Evolutionary conservation across 2,888 invertebrate species (phyloP), one percentile per base, ranked within the genome.

Genomic region (Pyrrhia umbra): DNA sequence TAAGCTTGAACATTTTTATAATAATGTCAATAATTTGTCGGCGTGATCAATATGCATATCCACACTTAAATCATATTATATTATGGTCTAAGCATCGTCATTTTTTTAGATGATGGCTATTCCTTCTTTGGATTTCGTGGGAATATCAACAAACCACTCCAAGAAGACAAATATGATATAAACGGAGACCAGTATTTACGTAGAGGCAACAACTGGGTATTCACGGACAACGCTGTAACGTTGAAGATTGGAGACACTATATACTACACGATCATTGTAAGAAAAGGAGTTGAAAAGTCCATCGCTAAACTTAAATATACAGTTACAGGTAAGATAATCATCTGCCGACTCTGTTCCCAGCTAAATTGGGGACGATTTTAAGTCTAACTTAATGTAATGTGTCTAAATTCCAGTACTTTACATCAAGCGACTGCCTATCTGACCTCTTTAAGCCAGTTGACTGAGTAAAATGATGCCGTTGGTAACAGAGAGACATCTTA

Each of bases 241-340:
- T 85, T 97, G 15, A 96, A 96, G 75, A 77, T 91, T 0, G 97
- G 97, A 0, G 97, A 97, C 82, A 95, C 92, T 4, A 86, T 97
- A 39, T 96, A 97, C 85, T 97, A 96, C 85, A 97, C 97, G 97
- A 95, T 97, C 0, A 97, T 96, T 82, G 96, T 97, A n/a, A 34
- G n/a, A 5, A 0, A 85, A 97, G 21, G 97, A 97, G 0, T 97
- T 97, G 82, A 96, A 75, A 95, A 96, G 64, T 18, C 18, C 10
- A 2, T 42, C 95, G 96, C 82, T 95, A 96, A 50, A 18, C 34
- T 62, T 6, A 90, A 91, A 56, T 95, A 95, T 90, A 92, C 88
- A 5, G 96, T 96, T 1, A 89, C 88, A 68, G 95, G 96, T 96
- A 82, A 79, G 75, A 23, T n/a, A n/a, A n/a, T n/a, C n/a, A n/a